These are phyloP conservation scores for Agrypnia vestita DNA, from an alignment of 1,140 invertebrate species.

Conservation along the genomic window DNA sequence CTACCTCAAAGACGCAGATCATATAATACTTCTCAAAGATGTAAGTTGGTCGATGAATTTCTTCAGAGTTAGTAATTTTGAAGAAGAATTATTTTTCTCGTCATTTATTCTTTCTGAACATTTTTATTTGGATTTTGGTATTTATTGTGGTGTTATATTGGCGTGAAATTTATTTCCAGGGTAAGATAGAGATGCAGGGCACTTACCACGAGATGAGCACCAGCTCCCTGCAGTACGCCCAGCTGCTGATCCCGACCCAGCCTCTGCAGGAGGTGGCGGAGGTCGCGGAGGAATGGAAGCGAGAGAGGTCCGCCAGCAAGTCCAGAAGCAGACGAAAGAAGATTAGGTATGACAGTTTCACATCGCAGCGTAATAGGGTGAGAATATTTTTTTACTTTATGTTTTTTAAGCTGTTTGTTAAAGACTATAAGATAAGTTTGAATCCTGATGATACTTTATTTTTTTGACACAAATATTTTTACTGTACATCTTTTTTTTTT, in stretches of 20 bases:
- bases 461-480: no score
- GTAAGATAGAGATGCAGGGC: conserved; percentile 77
- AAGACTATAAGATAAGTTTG: no score
- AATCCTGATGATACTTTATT: no score
- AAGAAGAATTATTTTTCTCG: no score
- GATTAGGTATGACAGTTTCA: background rate
- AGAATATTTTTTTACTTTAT: background rate
- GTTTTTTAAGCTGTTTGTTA: no score
- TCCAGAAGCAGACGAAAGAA: background rate
- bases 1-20: conserved; percentile 78
- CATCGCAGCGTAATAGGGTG: conserved; percentile 24
- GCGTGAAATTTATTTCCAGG: conserved; percentile 65
- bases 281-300: background rate
- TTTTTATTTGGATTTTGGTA: no score
- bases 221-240: conserved; percentile 76
- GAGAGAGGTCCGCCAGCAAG: conserved; percentile 28
- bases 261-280: conserved; percentile 4
- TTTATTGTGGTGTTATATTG: no score
- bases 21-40: conserved; percentile 78
- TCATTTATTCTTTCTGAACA: no score
- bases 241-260: conserved; percentile 60
- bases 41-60: conserved; percentile 64
- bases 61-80: background rate
- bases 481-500: no score
- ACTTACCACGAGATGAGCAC: conserved; percentile 77